Conservation (phyloP, 2,888 invertebrate species). For the Blomia tropicalis region DNA sequence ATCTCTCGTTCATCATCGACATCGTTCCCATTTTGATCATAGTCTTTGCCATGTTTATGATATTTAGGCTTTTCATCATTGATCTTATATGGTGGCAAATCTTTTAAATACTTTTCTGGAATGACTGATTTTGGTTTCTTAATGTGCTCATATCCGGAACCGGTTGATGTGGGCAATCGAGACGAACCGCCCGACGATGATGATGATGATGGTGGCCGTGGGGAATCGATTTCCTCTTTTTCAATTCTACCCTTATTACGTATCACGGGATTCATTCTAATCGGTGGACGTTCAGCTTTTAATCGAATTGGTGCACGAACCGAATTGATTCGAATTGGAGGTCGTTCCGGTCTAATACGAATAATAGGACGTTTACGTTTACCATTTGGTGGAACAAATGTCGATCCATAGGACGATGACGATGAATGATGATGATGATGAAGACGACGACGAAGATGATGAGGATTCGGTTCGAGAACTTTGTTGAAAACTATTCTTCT, state of each 20-base stretch:
- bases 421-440: background rate
- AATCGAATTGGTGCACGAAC: background rate
- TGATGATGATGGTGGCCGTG: background rate
- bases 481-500: background rate
- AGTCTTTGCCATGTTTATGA: background rate
- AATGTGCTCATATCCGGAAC: background rate
- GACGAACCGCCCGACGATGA: background rate
- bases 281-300: background rate
- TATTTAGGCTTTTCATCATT: background rate
- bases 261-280: background rate
- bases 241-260: background rate
- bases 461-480: background rate
- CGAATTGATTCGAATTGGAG: background rate
- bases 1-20: background rate
- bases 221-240: background rate
- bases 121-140: background rate
- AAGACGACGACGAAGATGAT: background rate
- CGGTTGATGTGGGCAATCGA: background rate
- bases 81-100: background rate
- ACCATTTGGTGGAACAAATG: background rate
- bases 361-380: conserved; percentile 7
- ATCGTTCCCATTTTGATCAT: background rate
- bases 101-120: conserved; percentile 1
- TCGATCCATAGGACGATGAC: background rate
- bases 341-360: background rate